Percentiles rank a stretch among this genome's conserved stretches.
These are phyloP conservation scores for Syrmaticus mikado DNA, from an alignment of 2,113 vertebrate species.

Conservation along the genomic window DNA sequence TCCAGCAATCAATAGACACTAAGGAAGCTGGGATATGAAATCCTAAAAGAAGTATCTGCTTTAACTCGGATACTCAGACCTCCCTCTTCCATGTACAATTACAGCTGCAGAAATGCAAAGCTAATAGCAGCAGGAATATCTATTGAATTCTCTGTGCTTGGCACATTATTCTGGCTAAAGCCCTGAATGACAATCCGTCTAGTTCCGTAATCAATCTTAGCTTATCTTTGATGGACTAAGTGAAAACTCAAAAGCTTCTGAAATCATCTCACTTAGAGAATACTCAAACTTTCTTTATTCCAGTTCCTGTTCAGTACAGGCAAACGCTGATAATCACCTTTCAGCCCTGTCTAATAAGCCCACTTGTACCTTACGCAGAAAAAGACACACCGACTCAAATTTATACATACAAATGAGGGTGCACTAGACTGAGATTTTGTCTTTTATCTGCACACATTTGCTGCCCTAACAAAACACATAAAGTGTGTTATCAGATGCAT, in stretches of 20 bases:
- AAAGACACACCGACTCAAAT: neutral
- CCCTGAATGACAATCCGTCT: neutral
- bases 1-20: constrained; percentile 12
- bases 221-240: constrained; percentile 31
- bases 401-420: neutral
- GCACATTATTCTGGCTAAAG: constrained; percentile 12
- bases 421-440: neutral
- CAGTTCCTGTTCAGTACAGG: constrained; percentile 8
- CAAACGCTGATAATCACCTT: neutral
- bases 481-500: neutral
- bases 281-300: constrained; percentile 27
- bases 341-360: neutral
- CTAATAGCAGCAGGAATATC: constrained; percentile 6
- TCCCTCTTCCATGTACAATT: neutral
- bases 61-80: neutral
- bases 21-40: neutral
- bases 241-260: neutral
- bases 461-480: neutral
- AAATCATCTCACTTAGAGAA: constrained; percentile 14
- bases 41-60: neutral
- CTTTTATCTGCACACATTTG: neutral
- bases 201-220: constrained; percentile 15
- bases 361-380: neutral
- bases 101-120: constrained; percentile 5
- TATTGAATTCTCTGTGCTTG: constrained; percentile 3